Percentiles rank a stretch among this genome's conserved stretches.
Evolutionary conservation across 2,113 vertebrate species (phyloP).

Genomic region (Sinocyclocheilus maitianheensis): DNA sequence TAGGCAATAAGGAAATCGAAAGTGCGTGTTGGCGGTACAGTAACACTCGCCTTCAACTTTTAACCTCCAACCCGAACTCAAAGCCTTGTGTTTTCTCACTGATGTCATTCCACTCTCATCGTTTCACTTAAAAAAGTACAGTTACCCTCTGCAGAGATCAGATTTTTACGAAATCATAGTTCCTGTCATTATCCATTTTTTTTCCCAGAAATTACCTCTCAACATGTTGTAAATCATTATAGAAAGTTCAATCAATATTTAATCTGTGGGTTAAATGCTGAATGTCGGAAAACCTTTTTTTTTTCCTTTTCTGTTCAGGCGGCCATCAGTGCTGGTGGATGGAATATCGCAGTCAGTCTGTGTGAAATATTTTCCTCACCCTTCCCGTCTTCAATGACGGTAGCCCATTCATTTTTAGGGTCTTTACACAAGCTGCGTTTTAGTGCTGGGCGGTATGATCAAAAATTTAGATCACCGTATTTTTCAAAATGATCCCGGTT

Average conservation of each 20-base stretch:
- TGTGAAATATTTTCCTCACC: not conserved
- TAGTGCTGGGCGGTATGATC: no score
- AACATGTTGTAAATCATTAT: not conserved
- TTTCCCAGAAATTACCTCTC: not conserved
- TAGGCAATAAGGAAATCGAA: conserved; percentile 47
- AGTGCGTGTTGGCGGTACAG: conserved; percentile 29
- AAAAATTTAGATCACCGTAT: no score
- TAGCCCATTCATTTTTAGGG: not conserved
- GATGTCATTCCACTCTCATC: not conserved
- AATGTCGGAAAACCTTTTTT: not conserved
- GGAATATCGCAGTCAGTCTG: not conserved
- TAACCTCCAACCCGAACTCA: conserved; percentile 22
- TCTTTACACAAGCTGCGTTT: not conserved
- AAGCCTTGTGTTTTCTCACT: not conserved
- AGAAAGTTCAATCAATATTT: not conserved
- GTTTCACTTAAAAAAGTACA: not conserved
- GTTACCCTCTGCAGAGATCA: not conserved
- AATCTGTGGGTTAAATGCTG: not conserved
- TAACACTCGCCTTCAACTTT: conserved; percentile 46
- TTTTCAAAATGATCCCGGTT: no score
- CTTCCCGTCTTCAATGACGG: not conserved
- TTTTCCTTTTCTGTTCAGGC: not conserved
- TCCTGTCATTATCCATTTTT: not conserved
- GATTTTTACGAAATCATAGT: not conserved
- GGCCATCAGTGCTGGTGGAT: not conserved